Conservation (phyloP, 2,888 invertebrate species). For the Drosophila flavopinicola region DNA sequence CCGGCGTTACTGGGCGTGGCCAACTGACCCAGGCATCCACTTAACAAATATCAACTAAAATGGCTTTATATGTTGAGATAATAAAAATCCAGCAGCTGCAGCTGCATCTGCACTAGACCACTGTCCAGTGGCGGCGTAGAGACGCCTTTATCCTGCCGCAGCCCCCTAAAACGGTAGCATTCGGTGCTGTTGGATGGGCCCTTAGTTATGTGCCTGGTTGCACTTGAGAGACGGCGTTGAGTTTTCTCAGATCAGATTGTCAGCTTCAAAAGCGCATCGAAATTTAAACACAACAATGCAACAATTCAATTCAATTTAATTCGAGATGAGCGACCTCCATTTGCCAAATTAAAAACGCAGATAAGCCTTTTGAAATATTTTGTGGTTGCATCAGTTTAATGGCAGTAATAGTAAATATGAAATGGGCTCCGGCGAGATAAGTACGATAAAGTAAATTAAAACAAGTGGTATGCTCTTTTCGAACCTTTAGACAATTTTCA, state of each 20-base stretch:
- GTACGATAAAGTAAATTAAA: no score
- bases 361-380: not conserved
- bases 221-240: slow-evolving; percentile 27
- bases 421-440: not conserved
- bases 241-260: slow-evolving; percentile 35
- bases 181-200: slow-evolving; percentile 1
- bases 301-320: slow-evolving; percentile 25
- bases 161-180: not conserved
- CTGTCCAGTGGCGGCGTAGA: slow-evolving; percentile 14
- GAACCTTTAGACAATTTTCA: no score
- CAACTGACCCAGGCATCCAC: slow-evolving; percentile 57
- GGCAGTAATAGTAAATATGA: slow-evolving; percentile 11
- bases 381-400: slow-evolving; percentile 1
- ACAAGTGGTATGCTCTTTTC: no score
- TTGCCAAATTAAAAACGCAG: not conserved
- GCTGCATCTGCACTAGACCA: slow-evolving; percentile 25
- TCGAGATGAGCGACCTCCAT: slow-evolving; percentile 11
- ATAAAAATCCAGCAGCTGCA: slow-evolving; percentile 59
- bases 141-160: not conserved
- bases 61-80: slow-evolving; percentile 71
- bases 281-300: slow-evolving; percentile 34
- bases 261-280: slow-evolving; percentile 35
- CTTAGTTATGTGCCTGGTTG: slow-evolving; percentile 33
- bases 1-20: slow-evolving; percentile 19
- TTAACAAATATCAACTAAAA: slow-evolving; percentile 70